A percentile compares a stretch with the other conserved stretches of the same genome.
Evolutionary conservation across 2,113 vertebrate species (phyloP).

Genomic region (Xyliphius kryptos): DNA sequence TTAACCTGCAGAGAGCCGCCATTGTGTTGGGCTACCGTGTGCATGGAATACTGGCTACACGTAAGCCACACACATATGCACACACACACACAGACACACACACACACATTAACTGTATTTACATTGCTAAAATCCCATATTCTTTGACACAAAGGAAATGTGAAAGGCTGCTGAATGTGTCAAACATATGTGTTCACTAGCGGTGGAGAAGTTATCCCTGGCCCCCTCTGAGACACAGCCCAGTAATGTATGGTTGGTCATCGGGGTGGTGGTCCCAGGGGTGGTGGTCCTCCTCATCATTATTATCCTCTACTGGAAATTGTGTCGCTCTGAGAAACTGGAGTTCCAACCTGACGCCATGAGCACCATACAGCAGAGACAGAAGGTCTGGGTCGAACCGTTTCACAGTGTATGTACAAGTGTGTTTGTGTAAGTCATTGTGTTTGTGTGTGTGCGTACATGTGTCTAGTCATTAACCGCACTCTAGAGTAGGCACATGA

Average conservation of each 20-base stretch:
- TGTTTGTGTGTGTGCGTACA: conserved; percentile 10
- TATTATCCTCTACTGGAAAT: conserved; percentile 94
- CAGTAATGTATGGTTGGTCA: conserved; percentile 86
- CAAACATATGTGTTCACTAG: conserved; percentile 61
- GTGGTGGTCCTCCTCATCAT: conserved; percentile 85
- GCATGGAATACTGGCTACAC: conserved; percentile 78
- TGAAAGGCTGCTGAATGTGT: no score
- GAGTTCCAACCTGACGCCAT: conserved; percentile 95
- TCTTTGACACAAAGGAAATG: no score
- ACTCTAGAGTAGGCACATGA: no score
- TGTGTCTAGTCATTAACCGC: no score
- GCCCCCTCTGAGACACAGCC: conserved; percentile 75
- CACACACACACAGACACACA: conserved; percentile 8
- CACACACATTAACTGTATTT: no score
- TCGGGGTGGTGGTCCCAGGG: conserved; percentile 85
- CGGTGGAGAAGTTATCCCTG: conserved; percentile 76
- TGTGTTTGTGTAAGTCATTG: conserved; percentile 19
- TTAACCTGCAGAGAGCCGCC: conserved; percentile 89
- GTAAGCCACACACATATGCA: conserved; percentile 41
- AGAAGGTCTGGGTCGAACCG: conserved; percentile 75
- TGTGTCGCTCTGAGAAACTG: conserved; percentile 91
- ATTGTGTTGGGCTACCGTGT: conserved; percentile 90
- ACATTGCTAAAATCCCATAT: no score
- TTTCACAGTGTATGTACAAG: conserved; percentile 15
- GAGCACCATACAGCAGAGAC: conserved; percentile 90